phyloP scores from a whole-genome alignment of 2,888 invertebrate genomes.

The Oxyscelio sp. region DNA sequence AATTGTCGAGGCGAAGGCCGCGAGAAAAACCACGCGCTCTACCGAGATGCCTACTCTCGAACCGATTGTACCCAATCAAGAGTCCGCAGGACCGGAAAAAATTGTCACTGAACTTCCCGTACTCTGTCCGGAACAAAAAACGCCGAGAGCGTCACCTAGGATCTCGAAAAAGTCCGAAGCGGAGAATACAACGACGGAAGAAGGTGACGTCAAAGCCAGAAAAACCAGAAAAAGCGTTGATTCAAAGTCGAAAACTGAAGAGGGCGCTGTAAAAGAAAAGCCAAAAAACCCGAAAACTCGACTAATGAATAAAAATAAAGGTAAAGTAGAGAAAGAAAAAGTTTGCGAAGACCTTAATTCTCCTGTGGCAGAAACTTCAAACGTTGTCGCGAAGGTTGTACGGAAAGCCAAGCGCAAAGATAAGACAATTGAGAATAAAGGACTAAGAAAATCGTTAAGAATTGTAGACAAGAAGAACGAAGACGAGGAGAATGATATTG shows the following conservation, averaged over 20 bases:
- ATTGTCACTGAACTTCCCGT: conserved; percentile 73
- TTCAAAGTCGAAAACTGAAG: conserved; percentile 14
- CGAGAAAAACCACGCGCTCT: neutral
- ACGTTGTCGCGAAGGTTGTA: too few species aligned
- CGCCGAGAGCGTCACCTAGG: conserved; percentile 64
- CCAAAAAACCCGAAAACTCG: conserved; percentile 17
- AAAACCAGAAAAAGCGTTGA: conserved; percentile 24
- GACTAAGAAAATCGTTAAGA: too few species aligned
- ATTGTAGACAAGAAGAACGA: too few species aligned
- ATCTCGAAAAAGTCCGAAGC: conserved; percentile 73
- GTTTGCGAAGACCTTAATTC: too few species aligned
- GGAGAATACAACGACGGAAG: neutral
- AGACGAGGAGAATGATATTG: conserved; percentile 34
- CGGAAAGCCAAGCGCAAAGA: too few species aligned
- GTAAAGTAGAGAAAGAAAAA: too few species aligned
- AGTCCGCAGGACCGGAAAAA: conserved; percentile 62
- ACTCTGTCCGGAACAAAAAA: conserved; percentile 53
- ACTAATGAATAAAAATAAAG: neutral
- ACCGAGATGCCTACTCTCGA: too few species aligned
- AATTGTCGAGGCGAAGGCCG: too few species aligned
- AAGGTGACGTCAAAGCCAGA: conserved; percentile 52
- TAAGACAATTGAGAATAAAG: too few species aligned
- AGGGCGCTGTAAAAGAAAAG: conserved; percentile 15
- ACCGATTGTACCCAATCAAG: conserved; percentile 74
- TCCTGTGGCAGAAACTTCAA: too few species aligned